Conservation (phyloP, 30 jellyfish, hydroid and myxozoan genomes). For the Chironex yamaguchii region DNA sequence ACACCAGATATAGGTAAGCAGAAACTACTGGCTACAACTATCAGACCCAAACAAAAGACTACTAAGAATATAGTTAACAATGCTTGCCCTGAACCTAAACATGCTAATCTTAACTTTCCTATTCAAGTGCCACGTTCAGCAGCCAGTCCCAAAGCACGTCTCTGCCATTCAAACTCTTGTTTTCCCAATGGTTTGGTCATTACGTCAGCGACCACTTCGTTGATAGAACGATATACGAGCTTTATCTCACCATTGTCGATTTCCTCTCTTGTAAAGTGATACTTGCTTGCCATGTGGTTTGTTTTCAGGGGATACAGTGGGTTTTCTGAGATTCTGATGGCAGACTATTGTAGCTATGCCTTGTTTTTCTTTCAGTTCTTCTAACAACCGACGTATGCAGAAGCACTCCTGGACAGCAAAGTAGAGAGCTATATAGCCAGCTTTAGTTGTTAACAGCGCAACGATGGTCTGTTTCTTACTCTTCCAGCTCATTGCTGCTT, state of each 20-base stretch:
- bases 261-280: slow-evolving; percentile 8
- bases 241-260: neutral
- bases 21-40: too few species aligned
- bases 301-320: neutral
- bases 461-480: slow-evolving; percentile 3
- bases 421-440: slow-evolving; percentile 4
- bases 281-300: slow-evolving; percentile 11
- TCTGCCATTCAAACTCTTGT: too few species aligned
- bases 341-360: neutral
- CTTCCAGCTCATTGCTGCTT: slow-evolving; percentile 8
- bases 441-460: slow-evolving; percentile 26
- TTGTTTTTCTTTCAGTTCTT: neutral
- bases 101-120: too few species aligned
- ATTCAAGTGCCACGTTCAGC: too few species aligned
- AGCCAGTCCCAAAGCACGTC: too few species aligned
- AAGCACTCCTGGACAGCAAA: slow-evolving; percentile 30
- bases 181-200: neutral
- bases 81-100: too few species aligned
- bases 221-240: neutral
- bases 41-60: too few species aligned
- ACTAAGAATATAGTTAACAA: too few species aligned
- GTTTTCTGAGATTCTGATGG: neutral
- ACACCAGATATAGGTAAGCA: too few species aligned
- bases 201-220: neutral
- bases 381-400: neutral